These are phyloP conservation scores for Dromas ardeola DNA, from an alignment of 2,113 vertebrate genomes.

Conservation along the genomic window DNA sequence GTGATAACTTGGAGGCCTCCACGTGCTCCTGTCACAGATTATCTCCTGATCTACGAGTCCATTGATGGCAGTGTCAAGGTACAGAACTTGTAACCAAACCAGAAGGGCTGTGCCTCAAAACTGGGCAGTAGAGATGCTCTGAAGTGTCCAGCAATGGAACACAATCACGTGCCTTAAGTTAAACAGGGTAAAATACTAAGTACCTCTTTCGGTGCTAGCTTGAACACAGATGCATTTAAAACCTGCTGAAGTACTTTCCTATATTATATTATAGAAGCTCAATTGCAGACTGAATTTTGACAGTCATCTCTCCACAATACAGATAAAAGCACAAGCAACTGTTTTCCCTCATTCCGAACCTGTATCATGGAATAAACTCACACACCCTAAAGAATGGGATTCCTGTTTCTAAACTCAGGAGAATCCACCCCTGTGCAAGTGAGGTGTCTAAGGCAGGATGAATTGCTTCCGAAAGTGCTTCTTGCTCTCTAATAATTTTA, in stretches of 20 bases:
- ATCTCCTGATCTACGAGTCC: slow-evolving; percentile 90
- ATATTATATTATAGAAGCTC: background rate
- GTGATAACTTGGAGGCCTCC: slow-evolving; percentile 89
- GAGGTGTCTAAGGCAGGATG: background rate
- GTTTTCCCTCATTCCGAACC: background rate
- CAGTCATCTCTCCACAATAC: background rate
- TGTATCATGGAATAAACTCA: background rate
- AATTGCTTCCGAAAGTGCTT: background rate
- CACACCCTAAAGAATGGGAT: background rate
- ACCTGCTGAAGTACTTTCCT: background rate
- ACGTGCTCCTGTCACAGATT: slow-evolving; percentile 85
- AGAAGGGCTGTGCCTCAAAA: background rate
- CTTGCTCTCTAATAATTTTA: background rate
- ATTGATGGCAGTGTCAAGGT: slow-evolving; percentile 87
- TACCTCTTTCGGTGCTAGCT: background rate
- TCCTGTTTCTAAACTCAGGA: background rate
- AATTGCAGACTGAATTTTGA: background rate
- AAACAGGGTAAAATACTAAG: background rate
- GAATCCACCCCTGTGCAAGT: background rate
- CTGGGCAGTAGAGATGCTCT: background rate
- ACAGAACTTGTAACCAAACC: background rate
- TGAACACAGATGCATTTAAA: background rate
- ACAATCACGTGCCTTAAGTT: background rate
- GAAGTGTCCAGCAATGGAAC: background rate
- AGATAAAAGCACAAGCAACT: background rate